These are phyloP conservation scores for Thumatha senex DNA, from an alignment of 2,888 invertebrate species.

Conservation along the genomic window DNA sequence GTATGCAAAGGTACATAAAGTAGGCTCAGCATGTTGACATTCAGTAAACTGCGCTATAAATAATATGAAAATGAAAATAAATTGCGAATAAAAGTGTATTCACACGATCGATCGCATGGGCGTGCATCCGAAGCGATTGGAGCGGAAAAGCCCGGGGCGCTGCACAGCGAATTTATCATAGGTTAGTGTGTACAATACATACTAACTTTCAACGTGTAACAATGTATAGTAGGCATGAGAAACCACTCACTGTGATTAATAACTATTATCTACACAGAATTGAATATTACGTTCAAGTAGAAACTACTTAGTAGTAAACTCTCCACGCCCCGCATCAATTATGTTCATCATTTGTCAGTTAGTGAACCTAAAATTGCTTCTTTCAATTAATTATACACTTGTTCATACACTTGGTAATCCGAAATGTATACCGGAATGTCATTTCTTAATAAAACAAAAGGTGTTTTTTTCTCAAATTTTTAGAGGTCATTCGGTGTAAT, in stretches of 20 bases:
- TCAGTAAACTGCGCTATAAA: slow-evolving; percentile 39
- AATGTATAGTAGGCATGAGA: slow-evolving; percentile 25
- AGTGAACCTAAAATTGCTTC: too few relatives aligned
- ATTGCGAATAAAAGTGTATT: slow-evolving; percentile 67
- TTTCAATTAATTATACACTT: too few relatives aligned
- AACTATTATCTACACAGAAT: background rate
- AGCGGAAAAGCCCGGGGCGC: slow-evolving; percentile 71
- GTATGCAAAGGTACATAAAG: too few relatives aligned
- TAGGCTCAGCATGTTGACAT: slow-evolving; percentile 21
- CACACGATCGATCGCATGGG: slow-evolving; percentile 68
- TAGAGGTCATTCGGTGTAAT: too few relatives aligned
- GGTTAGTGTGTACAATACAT: slow-evolving; percentile 47
- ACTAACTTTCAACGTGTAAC: slow-evolving; percentile 51
- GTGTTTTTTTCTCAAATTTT: too few relatives aligned
- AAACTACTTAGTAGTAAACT: too few relatives aligned
- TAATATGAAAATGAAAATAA: slow-evolving; percentile 56
- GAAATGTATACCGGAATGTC: too few relatives aligned
- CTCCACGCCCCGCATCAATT: too few relatives aligned
- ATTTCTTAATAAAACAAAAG: too few relatives aligned
- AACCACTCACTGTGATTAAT: slow-evolving; percentile 32
- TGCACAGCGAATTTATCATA: slow-evolving; percentile 74
- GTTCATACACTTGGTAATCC: too few relatives aligned
- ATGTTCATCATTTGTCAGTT: too few relatives aligned
- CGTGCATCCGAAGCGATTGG: slow-evolving; percentile 70
- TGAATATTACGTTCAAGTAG: too few relatives aligned